Percentiles rank a stretch among this genome's conserved stretches.
Evolutionary conservation across 2,797 vertebrate species (phyloP).

Genomic region (Myotis myotis): DNA sequence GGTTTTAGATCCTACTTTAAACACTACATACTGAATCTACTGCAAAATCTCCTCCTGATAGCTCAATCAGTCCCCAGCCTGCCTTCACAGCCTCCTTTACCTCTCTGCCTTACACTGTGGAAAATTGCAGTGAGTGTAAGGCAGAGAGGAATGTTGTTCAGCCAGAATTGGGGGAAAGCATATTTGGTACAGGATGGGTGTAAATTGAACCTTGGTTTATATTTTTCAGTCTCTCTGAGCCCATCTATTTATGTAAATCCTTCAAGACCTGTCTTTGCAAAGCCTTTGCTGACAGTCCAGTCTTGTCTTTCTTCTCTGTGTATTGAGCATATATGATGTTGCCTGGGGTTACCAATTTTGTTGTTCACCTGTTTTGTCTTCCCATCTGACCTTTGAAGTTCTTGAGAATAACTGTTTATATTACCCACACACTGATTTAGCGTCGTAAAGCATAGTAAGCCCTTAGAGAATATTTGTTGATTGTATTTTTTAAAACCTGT

Average conservation of each 20-base stretch:
- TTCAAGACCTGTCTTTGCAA: constrained; percentile 3
- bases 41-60: not conserved
- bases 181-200: not conserved
- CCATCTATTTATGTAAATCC: not conserved
- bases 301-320: not conserved
- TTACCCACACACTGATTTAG: not conserved
- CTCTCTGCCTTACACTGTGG: not conserved
- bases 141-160: not conserved
- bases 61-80: not conserved
- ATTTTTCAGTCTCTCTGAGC: not conserved
- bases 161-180: not conserved
- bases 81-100: not conserved
- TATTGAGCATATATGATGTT: not conserved
- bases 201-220: not conserved
- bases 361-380: not conserved
- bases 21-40: not conserved
- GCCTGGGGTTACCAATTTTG: not conserved
- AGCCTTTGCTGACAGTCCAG: not conserved
- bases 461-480: not conserved
- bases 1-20: not conserved
- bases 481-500: not conserved
- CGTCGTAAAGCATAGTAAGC: not conserved
- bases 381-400: constrained; percentile 12
- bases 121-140: too few species aligned
- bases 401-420: not conserved